Percentiles rank a stretch among this genome's conserved stretches.
Conservation (phyloP, 2,113 vertebrate species). For the Myocastor coypus region DNA sequence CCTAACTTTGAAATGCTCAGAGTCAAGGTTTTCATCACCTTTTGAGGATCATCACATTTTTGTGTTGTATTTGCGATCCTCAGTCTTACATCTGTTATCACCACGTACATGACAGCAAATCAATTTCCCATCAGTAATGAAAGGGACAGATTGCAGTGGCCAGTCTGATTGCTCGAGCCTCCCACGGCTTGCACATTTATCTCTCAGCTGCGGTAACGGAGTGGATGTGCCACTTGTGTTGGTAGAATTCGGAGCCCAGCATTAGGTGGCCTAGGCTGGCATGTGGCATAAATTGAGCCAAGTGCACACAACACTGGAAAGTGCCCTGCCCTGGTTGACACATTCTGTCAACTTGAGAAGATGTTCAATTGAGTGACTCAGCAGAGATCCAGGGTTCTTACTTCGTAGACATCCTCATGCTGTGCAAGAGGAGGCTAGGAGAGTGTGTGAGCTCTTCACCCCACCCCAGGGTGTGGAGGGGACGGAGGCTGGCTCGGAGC, state of each 20-base stretch:
- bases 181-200: not conserved
- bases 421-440: too few relatives aligned
- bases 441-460: too few relatives aligned
- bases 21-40: slow-evolving; percentile 29
- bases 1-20: not conserved
- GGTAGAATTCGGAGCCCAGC: not conserved
- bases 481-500: too few relatives aligned
- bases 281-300: not conserved
- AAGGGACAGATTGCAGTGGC: not conserved
- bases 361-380: too few relatives aligned
- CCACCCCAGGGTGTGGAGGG: too few relatives aligned
- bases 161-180: not conserved
- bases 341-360: too few relatives aligned
- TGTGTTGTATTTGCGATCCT: slow-evolving; percentile 25
- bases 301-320: not conserved
- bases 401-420: too few relatives aligned
- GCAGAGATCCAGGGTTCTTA: too few relatives aligned
- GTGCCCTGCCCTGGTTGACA: not conserved
- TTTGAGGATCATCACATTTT: slow-evolving; percentile 14
- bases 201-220: not conserved
- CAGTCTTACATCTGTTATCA: slow-evolving; percentile 40
- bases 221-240: not conserved
- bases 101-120: slow-evolving; percentile 38
- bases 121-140: slow-evolving; percentile 41
- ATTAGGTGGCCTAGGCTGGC: not conserved